Evolutionary conservation across 2,888 invertebrate species (phyloP), one percentile per base, ranked within the genome.

Genomic region (Phengaris arion): DNA sequence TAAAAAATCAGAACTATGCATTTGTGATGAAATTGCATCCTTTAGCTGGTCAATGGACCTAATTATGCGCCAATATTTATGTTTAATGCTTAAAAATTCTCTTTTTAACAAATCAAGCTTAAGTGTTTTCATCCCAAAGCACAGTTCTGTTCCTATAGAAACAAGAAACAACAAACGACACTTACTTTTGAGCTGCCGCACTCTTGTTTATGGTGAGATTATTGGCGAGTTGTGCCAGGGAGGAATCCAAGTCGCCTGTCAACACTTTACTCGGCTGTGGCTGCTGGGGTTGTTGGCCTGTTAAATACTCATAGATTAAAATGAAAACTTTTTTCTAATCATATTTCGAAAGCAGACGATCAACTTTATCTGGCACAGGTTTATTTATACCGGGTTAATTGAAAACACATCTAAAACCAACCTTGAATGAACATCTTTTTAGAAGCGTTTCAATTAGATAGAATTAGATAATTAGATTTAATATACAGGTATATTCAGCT

Each of bases 191-290:
- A 73, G 95, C 95, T 74, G 95, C 92, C 55, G 95, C 95, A 81
- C 95, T 96, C 91, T 96, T 97, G 92, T 97, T 97, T 84, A 98
- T 98, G 83, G 96, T 95, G 83, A 99, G 95, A 92, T 98, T 99
- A 93, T 98, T 98, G 79, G 98, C 99, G 83, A 99, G 94, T 80
- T 97, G 97, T 79, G 98, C 98, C 78, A 99, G 95, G 82, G 98
- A 98, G 82, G 98, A 97, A 88, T 99, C 98, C 88, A 99, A 94
- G 91, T 99, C 99, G 76, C 98, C 98, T 48, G 98, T 98, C 79
- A 98, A 94, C 80, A 99, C 96, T 86, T 97, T 97, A 79, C 95
- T 95, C 76, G 94, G 87, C 76, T 90, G 91, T 77, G 86, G 89
- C 59, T 85, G 91, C 7, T 83, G 87, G 48, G 79, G 80, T 78